These are phyloP conservation scores for Mormyrus hasselquistii DNA, from an alignment of 2,797 vertebrate genomes.

Conservation along the genomic window DNA sequence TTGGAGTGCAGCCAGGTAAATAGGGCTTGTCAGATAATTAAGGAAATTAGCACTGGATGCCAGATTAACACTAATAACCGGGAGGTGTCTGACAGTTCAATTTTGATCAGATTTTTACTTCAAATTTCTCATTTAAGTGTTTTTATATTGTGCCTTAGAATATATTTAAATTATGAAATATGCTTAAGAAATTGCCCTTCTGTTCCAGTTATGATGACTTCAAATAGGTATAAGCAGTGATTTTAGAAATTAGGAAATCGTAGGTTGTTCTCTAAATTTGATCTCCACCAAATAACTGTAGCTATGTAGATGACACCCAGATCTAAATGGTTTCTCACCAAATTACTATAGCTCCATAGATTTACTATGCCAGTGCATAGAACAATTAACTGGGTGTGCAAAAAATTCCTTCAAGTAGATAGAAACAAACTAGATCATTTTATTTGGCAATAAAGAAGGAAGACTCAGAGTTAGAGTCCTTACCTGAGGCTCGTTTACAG, in stretches of 20 bases:
- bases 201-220: background rate
- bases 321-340: too few species aligned
- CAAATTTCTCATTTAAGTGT: too few species aligned
- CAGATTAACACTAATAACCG: constrained; percentile 11
- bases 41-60: background rate
- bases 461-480: too few species aligned
- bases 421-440: too few species aligned
- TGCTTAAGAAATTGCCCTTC: background rate
- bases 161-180: background rate
- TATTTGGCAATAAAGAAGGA: too few species aligned
- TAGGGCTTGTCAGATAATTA: constrained; percentile 7
- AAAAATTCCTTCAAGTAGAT: too few species aligned
- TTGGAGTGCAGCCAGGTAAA: background rate
- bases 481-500: too few species aligned
- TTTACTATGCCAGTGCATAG: too few species aligned
- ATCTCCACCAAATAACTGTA: background rate
- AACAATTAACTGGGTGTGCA: too few species aligned
- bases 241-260: background rate
- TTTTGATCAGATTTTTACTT: background rate
- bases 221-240: background rate
- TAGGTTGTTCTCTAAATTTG: background rate
- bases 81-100: background rate
- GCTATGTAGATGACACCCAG: too few species aligned
- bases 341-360: too few species aligned
- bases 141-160: background rate